Conservation (phyloP, 2,888 invertebrate species). For the Busseola fusca region DNA sequence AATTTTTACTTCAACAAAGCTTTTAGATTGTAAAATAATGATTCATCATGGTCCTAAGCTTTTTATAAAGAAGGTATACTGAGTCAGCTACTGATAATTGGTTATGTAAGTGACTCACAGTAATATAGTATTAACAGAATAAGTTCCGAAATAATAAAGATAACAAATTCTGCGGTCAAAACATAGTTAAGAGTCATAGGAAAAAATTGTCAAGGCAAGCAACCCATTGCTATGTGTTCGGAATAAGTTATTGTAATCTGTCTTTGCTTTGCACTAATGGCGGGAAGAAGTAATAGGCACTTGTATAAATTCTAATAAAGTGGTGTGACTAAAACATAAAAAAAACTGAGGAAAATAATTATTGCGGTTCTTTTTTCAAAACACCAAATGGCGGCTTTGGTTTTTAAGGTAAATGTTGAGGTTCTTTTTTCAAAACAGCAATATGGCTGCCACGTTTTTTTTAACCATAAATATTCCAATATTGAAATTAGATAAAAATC, state of each 20-base stretch:
- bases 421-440: neutral
- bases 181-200: slow-evolving; percentile 33
- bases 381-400: neutral
- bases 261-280: slow-evolving; percentile 5
- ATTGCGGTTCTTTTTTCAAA: neutral
- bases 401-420: neutral
- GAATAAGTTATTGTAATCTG: slow-evolving; percentile 43
- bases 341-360: neutral
- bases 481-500: slow-evolving; percentile 14
- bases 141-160: neutral
- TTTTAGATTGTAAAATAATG: slow-evolving; percentile 17
- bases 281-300: neutral
- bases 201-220: slow-evolving; percentile 40
- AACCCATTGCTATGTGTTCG: slow-evolving; percentile 19
- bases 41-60: slow-evolving; percentile 28
- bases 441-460: neutral
- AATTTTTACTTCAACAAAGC: slow-evolving; percentile 13
- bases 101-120: slow-evolving; percentile 9
- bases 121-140: neutral
- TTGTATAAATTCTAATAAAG: slow-evolving; percentile 3
- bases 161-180: slow-evolving; percentile 22
- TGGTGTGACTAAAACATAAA: neutral
- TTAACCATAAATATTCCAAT: neutral
- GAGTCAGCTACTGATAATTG: slow-evolving; percentile 27
- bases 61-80: slow-evolving; percentile 16